These are phyloP conservation scores for Sussaba pulchella DNA, from an alignment of 2,888 invertebrate genomes.

Conservation along the genomic window DNA sequence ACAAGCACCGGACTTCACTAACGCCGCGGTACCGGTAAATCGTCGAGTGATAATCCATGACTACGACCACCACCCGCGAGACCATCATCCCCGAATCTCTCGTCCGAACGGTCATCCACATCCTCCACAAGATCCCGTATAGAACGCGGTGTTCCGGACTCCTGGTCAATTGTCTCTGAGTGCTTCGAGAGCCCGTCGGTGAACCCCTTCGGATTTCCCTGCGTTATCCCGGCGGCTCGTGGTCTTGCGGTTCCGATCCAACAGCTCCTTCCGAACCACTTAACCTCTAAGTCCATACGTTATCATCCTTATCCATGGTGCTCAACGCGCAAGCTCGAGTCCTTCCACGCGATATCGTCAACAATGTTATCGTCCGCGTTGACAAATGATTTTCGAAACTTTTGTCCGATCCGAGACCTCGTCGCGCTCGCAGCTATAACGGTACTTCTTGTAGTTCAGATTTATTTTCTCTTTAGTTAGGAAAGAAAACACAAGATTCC, in stretches of 20 bases:
- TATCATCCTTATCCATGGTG: too few relatives aligned
- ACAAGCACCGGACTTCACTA: constrained; percentile 29
- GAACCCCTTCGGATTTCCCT: constrained; percentile 68
- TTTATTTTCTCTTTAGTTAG: not conserved
- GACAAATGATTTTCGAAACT: not conserved
- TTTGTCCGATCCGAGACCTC: not conserved
- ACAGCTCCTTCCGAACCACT: constrained; percentile 24
- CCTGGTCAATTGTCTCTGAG: constrained; percentile 73
- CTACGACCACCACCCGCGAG: too few relatives aligned
- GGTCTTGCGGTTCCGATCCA: constrained; percentile 15
- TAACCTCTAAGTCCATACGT: not conserved
- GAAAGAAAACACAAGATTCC: not conserved
- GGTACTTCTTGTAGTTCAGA: not conserved
- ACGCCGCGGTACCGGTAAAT: not conserved
- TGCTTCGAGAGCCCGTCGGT: constrained; percentile 64
- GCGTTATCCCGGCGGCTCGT: constrained; percentile 42
- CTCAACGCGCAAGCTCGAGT: too few relatives aligned
- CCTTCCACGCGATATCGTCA: too few relatives aligned
- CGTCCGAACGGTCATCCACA: not conserved
- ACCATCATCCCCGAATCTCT: not conserved
- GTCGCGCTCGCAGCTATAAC: not conserved
- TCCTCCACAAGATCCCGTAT: too few relatives aligned
- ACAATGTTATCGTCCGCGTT: not conserved
- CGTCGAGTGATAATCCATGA: too few relatives aligned
- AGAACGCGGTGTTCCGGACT: constrained; percentile 56